These are phyloP conservation scores for Aurelia coerulea DNA, from an alignment of 30 jellyfish, hydroid and myxozoan species.

Conservation along the genomic window DNA sequence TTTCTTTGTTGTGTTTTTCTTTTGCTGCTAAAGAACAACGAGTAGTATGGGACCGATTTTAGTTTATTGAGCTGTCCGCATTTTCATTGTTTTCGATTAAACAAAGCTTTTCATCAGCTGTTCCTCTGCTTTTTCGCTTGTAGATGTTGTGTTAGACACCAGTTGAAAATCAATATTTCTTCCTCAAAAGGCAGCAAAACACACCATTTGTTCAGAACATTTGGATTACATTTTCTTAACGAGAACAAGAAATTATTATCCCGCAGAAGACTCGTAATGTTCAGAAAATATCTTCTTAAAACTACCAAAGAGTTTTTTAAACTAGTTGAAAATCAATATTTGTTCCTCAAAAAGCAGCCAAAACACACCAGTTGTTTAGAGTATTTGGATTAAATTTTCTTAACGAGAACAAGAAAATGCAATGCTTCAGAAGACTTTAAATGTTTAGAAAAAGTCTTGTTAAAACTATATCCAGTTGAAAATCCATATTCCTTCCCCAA, in stretches of 20 bases:
- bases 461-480: too few relatives aligned
- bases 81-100: constrained; percentile 6
- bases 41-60: background rate
- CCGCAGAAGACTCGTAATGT: too few relatives aligned
- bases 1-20: too few relatives aligned
- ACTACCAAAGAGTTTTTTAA: too few relatives aligned
- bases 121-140: background rate
- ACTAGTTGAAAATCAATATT: background rate
- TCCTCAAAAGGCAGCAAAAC: background rate
- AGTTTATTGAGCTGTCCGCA: background rate
- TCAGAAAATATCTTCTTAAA: too few relatives aligned
- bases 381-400: background rate
- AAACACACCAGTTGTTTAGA: background rate
- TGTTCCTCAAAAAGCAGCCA: background rate
- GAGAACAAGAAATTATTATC: too few relatives aligned
- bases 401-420: too few relatives aligned
- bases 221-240: background rate
- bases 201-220: background rate
- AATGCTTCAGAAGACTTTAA: too few relatives aligned
- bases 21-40: background rate
- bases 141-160: background rate
- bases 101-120: constrained; percentile 7
- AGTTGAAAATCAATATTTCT: background rate
- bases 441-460: too few relatives aligned
- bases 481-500: too few relatives aligned